Base-by-base conservation (phyloP, 1,140 invertebrate species). In the Neuroterus valhalla region DNA sequence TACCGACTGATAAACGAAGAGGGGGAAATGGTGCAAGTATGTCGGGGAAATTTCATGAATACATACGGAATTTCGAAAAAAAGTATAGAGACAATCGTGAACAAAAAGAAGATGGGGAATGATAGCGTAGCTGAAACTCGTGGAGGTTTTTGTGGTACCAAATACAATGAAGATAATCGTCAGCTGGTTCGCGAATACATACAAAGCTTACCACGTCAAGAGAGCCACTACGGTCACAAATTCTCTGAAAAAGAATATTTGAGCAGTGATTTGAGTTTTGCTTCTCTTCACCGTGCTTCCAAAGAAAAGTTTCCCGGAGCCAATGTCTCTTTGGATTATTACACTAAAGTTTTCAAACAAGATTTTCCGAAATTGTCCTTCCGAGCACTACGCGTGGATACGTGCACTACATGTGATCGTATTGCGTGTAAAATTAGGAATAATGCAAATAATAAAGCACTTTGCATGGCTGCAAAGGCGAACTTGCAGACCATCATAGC, bases 1-100 rank as follows among this genome's bases (percentile, higher is more conserved):
- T 55, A 55, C 10, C 17, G 23, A 19, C 17, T n/a, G 4, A 17
- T 43, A 8, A 10, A 43, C 12, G n/a, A 19, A n/a, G n/a, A n/a
- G n/a, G n/a, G n/a, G n/a, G n/a, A n/a, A n/a, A 68, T 19, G 66
- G 42, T 10, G 52, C 52, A 26, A 62, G 52, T 62, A 62, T 62
- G 52, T 62, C 52, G 52, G 17, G 3, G 52, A 1, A 62, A 3
- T 62, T 62, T 62, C 17, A 62, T 62, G 52, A 62, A 62, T 62
- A 62, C 52, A 2, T 62, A 15, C 17, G 52, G 52, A 19, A 62
- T 62, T 15, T 62, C 52, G 2, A 62, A 62, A 17, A 62, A 62
- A 62, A 17, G 52, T 62, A 62, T 62, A n/a, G 52, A 62, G 52
- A 62, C 3, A 62, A 62, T 62, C 52, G 52, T 17, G 2, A 62